Conservation (phyloP, 2,797 vertebrate genomes). For the Acanthis flammea region DNA sequence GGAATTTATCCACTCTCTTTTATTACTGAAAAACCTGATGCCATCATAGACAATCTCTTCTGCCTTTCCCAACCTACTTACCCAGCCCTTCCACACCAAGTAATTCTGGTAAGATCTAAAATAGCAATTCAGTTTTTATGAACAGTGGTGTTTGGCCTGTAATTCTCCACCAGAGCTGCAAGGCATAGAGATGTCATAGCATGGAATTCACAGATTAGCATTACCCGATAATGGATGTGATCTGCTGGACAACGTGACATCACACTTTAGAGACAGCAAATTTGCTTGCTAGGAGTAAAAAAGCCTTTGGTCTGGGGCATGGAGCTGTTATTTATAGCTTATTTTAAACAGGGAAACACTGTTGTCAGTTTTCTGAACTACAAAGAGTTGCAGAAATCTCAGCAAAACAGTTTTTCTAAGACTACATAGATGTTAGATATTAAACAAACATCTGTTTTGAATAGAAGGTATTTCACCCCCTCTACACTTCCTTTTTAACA, state of each 20-base stretch:
- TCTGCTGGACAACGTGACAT: conserved; percentile 42
- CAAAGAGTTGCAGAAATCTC: conserved; percentile 71
- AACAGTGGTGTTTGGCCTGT: not conserved
- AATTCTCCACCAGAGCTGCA: not conserved
- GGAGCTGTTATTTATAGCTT: conserved; percentile 65
- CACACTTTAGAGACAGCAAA: conserved; percentile 48
- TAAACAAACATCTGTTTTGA: conserved; percentile 77
- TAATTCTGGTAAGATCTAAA: not conserved
- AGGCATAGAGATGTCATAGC: not conserved
- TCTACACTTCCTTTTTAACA: not conserved
- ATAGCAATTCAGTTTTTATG: not conserved
- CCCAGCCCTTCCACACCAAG: not conserved
- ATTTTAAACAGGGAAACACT: conserved; percentile 63
- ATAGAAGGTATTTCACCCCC: conserved; percentile 59
- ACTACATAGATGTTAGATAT: conserved; percentile 74
- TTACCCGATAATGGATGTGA: conserved; percentile 20
- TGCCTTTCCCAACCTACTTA: not conserved
- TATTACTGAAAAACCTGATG: not conserved
- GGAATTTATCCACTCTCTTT: not conserved
- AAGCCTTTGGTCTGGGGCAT: not conserved
- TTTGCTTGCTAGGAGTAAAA: conserved; percentile 51
- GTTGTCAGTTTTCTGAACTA: conserved; percentile 70
- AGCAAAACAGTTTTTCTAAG: conserved; percentile 70
- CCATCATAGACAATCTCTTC: not conserved
- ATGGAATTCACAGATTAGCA: conserved; percentile 4